phyloP scores from a whole-genome alignment of 2,888 invertebrate species.

The Pinctada fucata region DNA sequence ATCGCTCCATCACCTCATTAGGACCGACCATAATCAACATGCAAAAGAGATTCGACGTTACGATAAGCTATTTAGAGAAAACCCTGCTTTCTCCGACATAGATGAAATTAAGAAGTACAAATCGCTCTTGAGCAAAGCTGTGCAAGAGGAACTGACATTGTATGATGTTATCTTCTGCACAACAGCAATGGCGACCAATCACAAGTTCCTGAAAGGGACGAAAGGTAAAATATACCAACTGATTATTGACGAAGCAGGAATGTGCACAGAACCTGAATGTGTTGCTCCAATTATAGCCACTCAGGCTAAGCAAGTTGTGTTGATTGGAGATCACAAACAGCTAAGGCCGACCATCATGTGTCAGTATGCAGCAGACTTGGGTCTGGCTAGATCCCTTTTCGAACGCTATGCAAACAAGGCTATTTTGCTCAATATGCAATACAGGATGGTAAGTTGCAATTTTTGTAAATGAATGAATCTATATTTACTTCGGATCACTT shows the following conservation, averaged over 20 bases:
- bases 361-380: conserved; percentile 52
- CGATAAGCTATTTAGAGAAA: too few relatives aligned
- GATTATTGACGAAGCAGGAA: conserved; percentile 63
- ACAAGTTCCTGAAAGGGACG: conserved; percentile 11
- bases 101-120: conserved; percentile 43
- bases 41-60: too few relatives aligned
- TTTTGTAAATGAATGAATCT: neutral
- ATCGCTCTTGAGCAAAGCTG: conserved; percentile 42
- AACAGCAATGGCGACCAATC: conserved; percentile 48
- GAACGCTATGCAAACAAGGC: conserved; percentile 52
- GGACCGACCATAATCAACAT: too few relatives aligned
- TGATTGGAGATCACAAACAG: conserved; percentile 68
- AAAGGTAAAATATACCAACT: conserved; percentile 43
- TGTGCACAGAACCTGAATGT: conserved; percentile 63
- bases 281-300: conserved; percentile 56
- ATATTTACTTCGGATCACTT: neutral
- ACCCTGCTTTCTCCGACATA: conserved; percentile 9
- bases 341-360: conserved; percentile 61
- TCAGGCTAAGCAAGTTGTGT: conserved; percentile 50
- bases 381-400: conserved; percentile 60
- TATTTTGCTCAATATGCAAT: conserved; percentile 58
- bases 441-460: conserved; percentile 60
- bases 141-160: conserved; percentile 43
- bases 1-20: too few relatives aligned
- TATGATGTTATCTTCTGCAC: conserved; percentile 61